A percentile compares a stretch with the other conserved stretches of the same genome.
Conservation (phyloP, 2,797 vertebrate species). For the Rhabdophis nuchalis region DNA sequence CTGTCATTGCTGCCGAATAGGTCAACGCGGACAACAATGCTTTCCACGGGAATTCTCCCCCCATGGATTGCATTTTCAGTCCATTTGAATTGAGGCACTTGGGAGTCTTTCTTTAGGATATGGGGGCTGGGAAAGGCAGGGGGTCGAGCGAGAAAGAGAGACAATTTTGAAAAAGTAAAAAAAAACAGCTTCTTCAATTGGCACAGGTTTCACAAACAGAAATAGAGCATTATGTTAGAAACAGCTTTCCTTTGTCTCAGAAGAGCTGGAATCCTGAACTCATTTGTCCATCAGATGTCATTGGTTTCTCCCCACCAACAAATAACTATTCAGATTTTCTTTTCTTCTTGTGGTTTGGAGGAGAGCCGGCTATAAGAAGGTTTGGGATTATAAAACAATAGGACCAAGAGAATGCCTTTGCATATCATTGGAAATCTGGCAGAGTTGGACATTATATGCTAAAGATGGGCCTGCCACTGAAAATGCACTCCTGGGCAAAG, state of each 20-base stretch:
- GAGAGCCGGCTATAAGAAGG: not conserved
- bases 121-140: conserved; percentile 47
- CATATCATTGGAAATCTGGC: not conserved
- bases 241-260: conserved; percentile 21
- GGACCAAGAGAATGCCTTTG: not conserved
- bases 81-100: conserved; percentile 55
- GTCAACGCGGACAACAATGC: conserved; percentile 55
- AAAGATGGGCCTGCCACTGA: not conserved
- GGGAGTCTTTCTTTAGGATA: conserved; percentile 58
- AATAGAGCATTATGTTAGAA: conserved; percentile 34
- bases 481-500: not conserved
- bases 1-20: conserved; percentile 58
- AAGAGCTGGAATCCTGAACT: not conserved
- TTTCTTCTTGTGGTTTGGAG: not conserved
- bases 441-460: not conserved
- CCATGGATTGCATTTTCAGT: conserved; percentile 61
- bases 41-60: conserved; percentile 52
- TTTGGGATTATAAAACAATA: not conserved
- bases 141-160: conserved; percentile 35
- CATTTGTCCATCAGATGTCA: not conserved
- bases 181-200: conserved; percentile 32
- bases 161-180: conserved; percentile 33
- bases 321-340: not conserved
- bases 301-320: not conserved
- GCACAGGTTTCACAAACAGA: not conserved